Conservation (phyloP, 1,140 invertebrate species). For the Pissodes strobi region DNA sequence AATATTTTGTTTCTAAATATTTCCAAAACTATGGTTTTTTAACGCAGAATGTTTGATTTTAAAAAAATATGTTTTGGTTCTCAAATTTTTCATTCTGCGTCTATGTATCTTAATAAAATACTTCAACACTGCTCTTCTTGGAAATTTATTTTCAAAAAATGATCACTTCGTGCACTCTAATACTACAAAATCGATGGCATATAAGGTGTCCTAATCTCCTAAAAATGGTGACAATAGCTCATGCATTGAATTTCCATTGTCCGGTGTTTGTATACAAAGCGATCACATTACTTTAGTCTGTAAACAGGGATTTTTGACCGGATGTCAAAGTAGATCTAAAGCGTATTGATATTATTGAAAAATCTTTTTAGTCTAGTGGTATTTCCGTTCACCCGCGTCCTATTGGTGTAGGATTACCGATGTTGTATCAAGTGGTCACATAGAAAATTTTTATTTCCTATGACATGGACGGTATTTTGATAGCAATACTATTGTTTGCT, state of each 20-base stretch:
- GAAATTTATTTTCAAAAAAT: too few relatives aligned
- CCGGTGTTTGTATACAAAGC: slow-evolving; percentile 35
- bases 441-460: not conserved
- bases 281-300: slow-evolving; percentile 24
- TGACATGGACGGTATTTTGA: not conserved
- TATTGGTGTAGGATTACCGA: slow-evolving; percentile 22
- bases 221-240: slow-evolving; percentile 10
- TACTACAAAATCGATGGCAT: too few relatives aligned
- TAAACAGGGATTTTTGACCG: slow-evolving; percentile 33
- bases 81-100: too few relatives aligned
- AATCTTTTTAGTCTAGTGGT: slow-evolving; percentile 14
- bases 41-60: too few relatives aligned
- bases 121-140: too few relatives aligned
- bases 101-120: too few relatives aligned
- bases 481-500: too few relatives aligned
- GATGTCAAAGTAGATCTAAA: slow-evolving; percentile 29
- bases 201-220: slow-evolving; percentile 26
- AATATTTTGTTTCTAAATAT: too few relatives aligned
- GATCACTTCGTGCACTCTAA: too few relatives aligned
- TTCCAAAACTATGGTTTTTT: too few relatives aligned
- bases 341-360: slow-evolving; percentile 24
- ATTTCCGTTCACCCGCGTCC: slow-evolving; percentile 36
- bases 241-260: slow-evolving; percentile 23
- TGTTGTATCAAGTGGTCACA: slow-evolving; percentile 9
- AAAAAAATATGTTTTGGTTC: too few relatives aligned